These are phyloP conservation scores for Myocastor coypus DNA, from an alignment of 2,113 vertebrate genomes.

Conservation along the genomic window DNA sequence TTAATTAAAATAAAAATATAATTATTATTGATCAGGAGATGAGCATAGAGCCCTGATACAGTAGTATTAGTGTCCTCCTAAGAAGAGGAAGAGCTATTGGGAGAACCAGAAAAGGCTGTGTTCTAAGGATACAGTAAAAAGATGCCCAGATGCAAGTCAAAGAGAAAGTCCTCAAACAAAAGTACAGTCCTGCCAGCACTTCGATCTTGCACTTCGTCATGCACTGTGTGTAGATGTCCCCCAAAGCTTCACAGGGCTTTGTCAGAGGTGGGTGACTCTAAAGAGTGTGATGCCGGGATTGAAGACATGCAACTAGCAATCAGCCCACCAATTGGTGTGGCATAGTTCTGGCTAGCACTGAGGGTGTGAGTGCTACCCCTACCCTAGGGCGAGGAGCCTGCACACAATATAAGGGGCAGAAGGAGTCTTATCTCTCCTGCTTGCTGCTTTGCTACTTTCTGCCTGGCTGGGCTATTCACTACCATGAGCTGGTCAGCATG, in stretches of 20 bases:
- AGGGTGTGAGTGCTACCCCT: background rate
- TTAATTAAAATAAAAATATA: background rate
- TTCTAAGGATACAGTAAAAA: background rate
- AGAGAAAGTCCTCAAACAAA: background rate
- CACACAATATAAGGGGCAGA: background rate
- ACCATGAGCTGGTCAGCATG: background rate
- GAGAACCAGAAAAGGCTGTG: background rate
- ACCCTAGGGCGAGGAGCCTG: background rate
- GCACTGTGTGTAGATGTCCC: background rate
- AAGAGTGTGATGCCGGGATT: background rate
- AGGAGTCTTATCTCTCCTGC: background rate
- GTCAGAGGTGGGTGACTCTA: background rate
- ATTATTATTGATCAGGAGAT: background rate
- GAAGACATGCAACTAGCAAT: background rate
- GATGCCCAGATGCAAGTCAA: background rate
- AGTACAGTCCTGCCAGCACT: background rate
- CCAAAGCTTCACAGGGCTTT: background rate
- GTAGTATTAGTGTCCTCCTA: background rate
- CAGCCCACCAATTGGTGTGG: background rate
- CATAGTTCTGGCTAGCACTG: background rate
- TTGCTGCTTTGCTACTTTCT: background rate
- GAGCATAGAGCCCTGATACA: background rate
- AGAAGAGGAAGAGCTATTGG: background rate
- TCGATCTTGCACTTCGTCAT: background rate
- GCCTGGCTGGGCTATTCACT: too few species aligned